Percentiles rank a stretch among this genome's conserved stretches.
phyloP scores from a whole-genome alignment of 2,888 invertebrate genomes.

The Agonopterix subpropinquella region DNA sequence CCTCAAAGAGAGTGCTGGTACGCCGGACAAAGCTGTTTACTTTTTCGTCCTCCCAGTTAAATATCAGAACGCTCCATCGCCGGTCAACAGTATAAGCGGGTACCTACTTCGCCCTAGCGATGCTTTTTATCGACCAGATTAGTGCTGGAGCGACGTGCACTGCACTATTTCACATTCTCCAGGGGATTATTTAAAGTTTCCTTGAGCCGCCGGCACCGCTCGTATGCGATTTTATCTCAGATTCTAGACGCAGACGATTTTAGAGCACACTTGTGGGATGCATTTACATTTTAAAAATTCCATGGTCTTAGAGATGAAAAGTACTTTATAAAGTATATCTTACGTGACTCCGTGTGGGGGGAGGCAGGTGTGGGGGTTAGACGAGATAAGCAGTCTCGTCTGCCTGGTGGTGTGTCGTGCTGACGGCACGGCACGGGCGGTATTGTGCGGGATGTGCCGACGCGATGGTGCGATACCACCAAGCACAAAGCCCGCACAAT shows the following conservation, averaged over 20 bases:
- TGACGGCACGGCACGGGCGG: constrained; percentile 18
- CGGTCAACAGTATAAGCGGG: constrained; percentile 46
- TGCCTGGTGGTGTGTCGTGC: constrained; percentile 12
- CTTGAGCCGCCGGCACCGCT: constrained; percentile 22
- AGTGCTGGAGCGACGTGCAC: constrained; percentile 36
- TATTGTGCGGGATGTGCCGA: constrained; percentile 38
- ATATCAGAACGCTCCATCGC: constrained; percentile 52
- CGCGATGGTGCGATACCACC: constrained; percentile 45
- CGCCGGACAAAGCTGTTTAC: constrained; percentile 45
- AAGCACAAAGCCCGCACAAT: constrained; percentile 63
- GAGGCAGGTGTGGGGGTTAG: constrained; percentile 3
- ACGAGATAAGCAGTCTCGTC: constrained; percentile 22
- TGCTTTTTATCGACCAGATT: constrained; percentile 52
- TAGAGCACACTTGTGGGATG: constrained; percentile 10
- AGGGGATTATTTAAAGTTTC: constrained; percentile 51
- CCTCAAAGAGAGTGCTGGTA: constrained; percentile 25
- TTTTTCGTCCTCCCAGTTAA: constrained; percentile 46
- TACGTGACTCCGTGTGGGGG: not conserved
- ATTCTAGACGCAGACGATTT: constrained; percentile 22
- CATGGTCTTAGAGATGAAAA: not conserved
- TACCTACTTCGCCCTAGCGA: constrained; percentile 24
- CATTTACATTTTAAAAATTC: constrained; percentile 8
- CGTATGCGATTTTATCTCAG: constrained; percentile 28
- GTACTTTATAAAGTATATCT: not conserved
- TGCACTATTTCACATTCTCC: constrained; percentile 45